Evolutionary conservation across 23 tunicate genomes (phyloP).

Genomic region (Trididemnum clinides): DNA sequence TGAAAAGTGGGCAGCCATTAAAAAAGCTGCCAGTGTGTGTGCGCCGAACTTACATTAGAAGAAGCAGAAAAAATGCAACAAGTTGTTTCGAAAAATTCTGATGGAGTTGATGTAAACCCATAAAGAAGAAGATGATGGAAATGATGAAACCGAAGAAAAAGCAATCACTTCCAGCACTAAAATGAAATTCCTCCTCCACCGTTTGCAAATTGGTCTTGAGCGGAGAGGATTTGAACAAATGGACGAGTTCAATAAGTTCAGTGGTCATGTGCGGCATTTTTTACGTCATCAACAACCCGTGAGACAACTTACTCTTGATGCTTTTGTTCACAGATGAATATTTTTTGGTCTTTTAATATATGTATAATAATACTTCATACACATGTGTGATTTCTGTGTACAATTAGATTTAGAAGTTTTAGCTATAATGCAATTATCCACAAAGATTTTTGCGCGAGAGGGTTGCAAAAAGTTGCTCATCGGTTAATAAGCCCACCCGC

Average conservation of each 20-base stretch:
- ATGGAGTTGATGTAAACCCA: not conserved
- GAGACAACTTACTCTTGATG: too few species aligned
- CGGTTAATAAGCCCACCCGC: too few species aligned
- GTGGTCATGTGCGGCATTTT: not conserved
- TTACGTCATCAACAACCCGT: slow-evolving; percentile 12
- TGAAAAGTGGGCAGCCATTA: slow-evolving; percentile 6
- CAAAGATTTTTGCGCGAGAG: too few species aligned
- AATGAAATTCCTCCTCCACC: slow-evolving; percentile 15
- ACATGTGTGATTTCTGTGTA: too few species aligned
- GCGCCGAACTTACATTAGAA: slow-evolving; percentile 28
- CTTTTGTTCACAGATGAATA: too few species aligned
- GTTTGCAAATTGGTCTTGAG: slow-evolving; percentile 26
- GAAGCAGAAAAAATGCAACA: slow-evolving; percentile 25
- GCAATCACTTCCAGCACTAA: slow-evolving; percentile 28
- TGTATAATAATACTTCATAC: too few species aligned
- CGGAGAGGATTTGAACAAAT: slow-evolving; percentile 20
- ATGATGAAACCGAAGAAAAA: slow-evolving; percentile 19
- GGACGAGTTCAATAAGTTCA: not conserved
- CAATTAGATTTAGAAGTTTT: too few species aligned
- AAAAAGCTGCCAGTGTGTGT: not conserved
- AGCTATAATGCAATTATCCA: too few species aligned
- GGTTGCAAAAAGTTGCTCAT: too few species aligned
- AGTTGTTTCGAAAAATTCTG: slow-evolving; percentile 10
- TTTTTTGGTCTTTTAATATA: too few species aligned
- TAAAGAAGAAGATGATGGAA: slow-evolving; percentile 15